Base-by-base conservation (phyloP, 2,888 invertebrate species). In the Amphimallon solstitiale region DNA sequence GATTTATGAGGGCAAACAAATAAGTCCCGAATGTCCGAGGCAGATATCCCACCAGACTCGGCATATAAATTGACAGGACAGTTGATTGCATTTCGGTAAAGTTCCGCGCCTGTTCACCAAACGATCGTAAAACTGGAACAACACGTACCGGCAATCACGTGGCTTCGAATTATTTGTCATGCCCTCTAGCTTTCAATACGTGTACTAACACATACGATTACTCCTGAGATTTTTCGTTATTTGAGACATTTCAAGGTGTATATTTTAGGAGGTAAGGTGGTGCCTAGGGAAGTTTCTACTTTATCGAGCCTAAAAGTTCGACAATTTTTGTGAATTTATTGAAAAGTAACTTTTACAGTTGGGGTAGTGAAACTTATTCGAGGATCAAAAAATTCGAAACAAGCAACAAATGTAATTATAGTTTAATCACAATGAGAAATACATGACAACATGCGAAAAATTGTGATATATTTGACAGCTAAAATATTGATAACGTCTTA, bases 1-100 rank as follows among this genome's bases (percentile, higher is more conserved):
- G 56, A 56, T 56, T 56, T 56, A 56, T 56, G 56, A 23, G 14
- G 21, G 40, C 23, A 56, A 56, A 56, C 40, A 56, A 56, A 34
- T 51, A 51, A 51, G 34, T 35, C 21, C 21, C 51, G 14, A 14
- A 29, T 51, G 51, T 51, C 51, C 51, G 21, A 34, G 9, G 51
- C 51, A 51, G 51, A 56, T 56, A 56, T 23, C 23, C 56, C 56
- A 56, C 15, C 40, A 38, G 40, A 23, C 40, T 23, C 40, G 19
- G 56, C 40, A 14, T 56, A 56, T 43, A 56, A 56, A 56, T 56
- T 10, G 56, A 21, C 56, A 21, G 29, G 19, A 14, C 40, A 23
- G 21, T 56, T 40, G 56, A 23, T 56, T 56, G 56, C 56, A 43
- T 40, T 23, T 23, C 40, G 21, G 56, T 23, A 56, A 43, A 46